These are phyloP conservation scores for Spilogale gracilis DNA, from an alignment of 2,113 vertebrate genomes.

Conservation along the genomic window DNA sequence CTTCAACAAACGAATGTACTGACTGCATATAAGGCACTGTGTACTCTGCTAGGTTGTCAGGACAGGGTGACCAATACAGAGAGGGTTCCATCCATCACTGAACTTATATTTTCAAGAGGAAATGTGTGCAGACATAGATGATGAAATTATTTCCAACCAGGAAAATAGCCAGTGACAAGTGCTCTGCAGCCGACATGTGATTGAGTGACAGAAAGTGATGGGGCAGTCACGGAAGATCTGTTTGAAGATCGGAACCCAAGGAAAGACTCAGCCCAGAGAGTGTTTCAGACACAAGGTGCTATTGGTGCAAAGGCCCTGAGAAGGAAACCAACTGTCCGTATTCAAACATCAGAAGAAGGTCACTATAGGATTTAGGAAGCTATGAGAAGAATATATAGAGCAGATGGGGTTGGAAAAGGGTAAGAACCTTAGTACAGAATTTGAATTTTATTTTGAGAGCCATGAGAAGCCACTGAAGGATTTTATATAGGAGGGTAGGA, in stretches of 20 bases:
- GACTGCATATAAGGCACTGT: neutral
- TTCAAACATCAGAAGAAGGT: neutral
- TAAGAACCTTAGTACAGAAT: neutral
- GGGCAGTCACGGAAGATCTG: neutral
- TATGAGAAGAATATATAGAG: neutral
- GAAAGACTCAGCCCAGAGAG: neutral
- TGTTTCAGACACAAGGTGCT: neutral
- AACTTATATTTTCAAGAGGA: neutral
- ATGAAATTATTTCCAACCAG: neutral
- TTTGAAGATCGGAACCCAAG: neutral
- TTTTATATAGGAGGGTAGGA: neutral
- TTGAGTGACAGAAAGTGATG: neutral
- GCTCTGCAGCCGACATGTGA: neutral
- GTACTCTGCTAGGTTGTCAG: neutral
- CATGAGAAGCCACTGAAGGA: neutral
- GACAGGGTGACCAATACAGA: neutral
- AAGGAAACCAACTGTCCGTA: neutral
- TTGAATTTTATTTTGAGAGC: neutral
- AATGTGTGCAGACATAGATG: neutral
- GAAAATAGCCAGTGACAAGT: neutral
- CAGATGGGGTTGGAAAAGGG: neutral
- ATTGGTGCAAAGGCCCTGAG: neutral
- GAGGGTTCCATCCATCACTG: neutral
- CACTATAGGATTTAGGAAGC: neutral
- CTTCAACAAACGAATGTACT: slow-evolving; percentile 2